Conservation (phyloP, 2,888 invertebrate species). For the Philaethria dido region DNA sequence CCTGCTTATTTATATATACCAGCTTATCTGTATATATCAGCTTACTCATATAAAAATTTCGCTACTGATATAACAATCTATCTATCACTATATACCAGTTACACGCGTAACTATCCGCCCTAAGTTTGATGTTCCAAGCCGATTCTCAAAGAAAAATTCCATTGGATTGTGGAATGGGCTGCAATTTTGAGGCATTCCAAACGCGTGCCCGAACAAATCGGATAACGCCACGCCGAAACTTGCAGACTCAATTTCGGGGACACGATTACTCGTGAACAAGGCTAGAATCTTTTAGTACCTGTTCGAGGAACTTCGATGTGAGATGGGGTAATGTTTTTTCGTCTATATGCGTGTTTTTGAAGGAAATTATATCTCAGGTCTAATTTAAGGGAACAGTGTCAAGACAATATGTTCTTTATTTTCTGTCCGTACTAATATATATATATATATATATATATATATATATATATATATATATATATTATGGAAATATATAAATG, state of each 20-base stretch:
- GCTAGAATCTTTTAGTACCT: slow-evolving; percentile 51
- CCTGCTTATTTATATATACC: too few relatives aligned
- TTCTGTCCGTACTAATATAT: too few relatives aligned
- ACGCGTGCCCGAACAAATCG: slow-evolving; percentile 76
- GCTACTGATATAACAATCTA: too few relatives aligned
- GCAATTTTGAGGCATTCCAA: slow-evolving; percentile 52
- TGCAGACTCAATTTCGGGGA: slow-evolving; percentile 56
- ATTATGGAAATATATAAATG: too few relatives aligned
- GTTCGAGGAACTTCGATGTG: slow-evolving; percentile 34
- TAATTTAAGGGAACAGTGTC: too few relatives aligned
- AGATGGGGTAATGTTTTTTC: slow-evolving; percentile 49
- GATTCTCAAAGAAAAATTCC: slow-evolving; percentile 26
- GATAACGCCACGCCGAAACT: slow-evolving; percentile 64
- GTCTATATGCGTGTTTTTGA: background rate
- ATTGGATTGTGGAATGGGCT: slow-evolving; percentile 22
- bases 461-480: too few relatives aligned
- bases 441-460: too few relatives aligned
- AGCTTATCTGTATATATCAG: too few relatives aligned
- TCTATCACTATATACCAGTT: background rate
- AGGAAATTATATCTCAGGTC: too few relatives aligned
- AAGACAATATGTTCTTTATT: too few relatives aligned
- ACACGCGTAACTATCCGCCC: background rate
- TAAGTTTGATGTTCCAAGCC: background rate
- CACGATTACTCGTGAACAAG: slow-evolving; percentile 68
- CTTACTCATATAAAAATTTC: too few relatives aligned